Evolutionary conservation across 2,888 invertebrate genomes (phyloP).

Genomic region (Campaea margaritaria): DNA sequence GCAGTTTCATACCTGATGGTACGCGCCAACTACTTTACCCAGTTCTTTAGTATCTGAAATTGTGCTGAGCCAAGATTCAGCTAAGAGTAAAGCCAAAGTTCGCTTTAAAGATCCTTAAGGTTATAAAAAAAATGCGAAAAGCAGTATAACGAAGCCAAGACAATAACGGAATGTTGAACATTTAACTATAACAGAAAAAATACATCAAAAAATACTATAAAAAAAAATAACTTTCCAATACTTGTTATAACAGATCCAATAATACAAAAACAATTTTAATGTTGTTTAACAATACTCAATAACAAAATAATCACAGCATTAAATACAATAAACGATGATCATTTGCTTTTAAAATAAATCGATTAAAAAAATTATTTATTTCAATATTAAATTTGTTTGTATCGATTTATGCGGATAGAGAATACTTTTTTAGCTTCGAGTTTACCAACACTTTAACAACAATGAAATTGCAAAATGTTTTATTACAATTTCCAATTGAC

Average conservation of each 20-base stretch:
- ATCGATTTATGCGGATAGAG: too few species aligned
- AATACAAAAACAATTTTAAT: conserved; percentile 15
- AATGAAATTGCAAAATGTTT: too few species aligned
- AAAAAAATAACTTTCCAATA: conserved; percentile 20
- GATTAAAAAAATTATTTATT: too few species aligned
- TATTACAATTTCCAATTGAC: too few species aligned
- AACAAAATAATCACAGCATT: conserved; percentile 15
- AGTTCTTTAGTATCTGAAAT: too few species aligned
- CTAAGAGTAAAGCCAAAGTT: too few species aligned
- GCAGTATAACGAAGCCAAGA: conserved; percentile 15
- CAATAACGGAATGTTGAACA: conserved; percentile 33
- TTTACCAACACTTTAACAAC: too few species aligned
- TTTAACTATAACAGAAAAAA: conserved; percentile 9
- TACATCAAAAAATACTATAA: conserved; percentile 3
- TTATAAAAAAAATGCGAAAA: conserved; percentile 14
- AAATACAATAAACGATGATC: conserved; percentile 6
- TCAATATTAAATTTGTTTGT: too few species aligned
- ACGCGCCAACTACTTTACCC: too few species aligned
- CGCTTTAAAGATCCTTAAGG: background rate
- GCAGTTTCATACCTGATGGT: too few species aligned
- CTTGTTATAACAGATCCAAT: conserved; percentile 23
- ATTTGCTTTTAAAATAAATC: conserved; percentile 4
- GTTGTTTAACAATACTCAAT: conserved; percentile 1
- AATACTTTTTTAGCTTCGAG: too few species aligned
- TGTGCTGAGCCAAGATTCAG: too few species aligned